phyloP scores from a whole-genome alignment of 1,140 invertebrate species.

The Dendroctonus ponderosae region DNA sequence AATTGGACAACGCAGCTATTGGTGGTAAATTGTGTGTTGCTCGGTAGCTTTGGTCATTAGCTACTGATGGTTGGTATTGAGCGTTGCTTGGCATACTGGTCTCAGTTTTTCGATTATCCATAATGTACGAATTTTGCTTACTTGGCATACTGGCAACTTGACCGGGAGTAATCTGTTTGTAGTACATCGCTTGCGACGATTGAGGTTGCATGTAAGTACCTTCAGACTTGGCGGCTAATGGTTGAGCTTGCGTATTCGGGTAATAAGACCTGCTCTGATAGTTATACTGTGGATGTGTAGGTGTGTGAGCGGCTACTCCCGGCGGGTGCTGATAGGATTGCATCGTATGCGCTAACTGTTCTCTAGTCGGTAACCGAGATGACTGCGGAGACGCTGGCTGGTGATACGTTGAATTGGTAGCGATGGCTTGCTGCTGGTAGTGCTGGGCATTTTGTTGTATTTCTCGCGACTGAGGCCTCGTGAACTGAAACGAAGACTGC shows the following conservation, averaged over 20 bases:
- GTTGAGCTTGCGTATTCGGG: conserved; percentile 38
- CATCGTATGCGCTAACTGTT: conserved; percentile 29
- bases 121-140: background rate
- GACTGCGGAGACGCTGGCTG: conserved; percentile 37
- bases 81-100: background rate
- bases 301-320: conserved; percentile 21
- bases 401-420: conserved; percentile 39
- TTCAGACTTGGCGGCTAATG: background rate
- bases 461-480: conserved; percentile 40
- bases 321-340: conserved; percentile 37
- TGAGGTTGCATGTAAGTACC: conserved; percentile 1
- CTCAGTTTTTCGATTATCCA: conserved; percentile 6
- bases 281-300: conserved; percentile 35
- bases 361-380: conserved; percentile 35
- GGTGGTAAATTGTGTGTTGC: conserved; percentile 57
- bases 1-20: conserved; percentile 53
- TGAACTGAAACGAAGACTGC: conserved; percentile 38
- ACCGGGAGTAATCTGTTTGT: no score
- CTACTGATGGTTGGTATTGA: conserved; percentile 8
- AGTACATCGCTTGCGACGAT: no score
- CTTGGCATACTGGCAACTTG: background rate
- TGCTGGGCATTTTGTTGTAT: conserved; percentile 35
- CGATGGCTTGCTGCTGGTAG: conserved; percentile 39
- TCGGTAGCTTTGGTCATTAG: conserved; percentile 19
- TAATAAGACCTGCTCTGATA: conserved; percentile 38